Evolutionary conservation across 2,888 invertebrate species (phyloP), one percentile per base, ranked within the genome.

Genomic region (Philopedon plagiatum): DNA sequence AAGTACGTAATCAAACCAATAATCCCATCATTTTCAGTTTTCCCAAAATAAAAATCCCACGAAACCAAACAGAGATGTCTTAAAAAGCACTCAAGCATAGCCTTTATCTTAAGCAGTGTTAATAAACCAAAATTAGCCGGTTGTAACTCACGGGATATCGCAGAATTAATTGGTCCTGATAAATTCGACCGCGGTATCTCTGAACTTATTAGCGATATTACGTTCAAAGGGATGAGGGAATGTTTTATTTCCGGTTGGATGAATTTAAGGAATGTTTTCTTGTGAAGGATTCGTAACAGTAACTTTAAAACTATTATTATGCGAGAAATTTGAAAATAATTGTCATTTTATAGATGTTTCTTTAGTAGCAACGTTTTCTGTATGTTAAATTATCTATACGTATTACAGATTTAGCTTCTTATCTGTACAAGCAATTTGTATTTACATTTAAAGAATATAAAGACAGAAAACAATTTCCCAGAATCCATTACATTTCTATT

Each of bases 181-280:
- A 83, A 82, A 80, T 79, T 76, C 64, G 41, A 76, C 75, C 76
- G 75, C 78, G 78, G 78, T 82, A 83, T 82, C 73, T 64, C 80
- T 71, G 64, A 77, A 79, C 81, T 83, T 82, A 83, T 83, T 83
- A 83, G 82, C 78, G 81, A 78, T 83, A 83, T 83, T 82, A 68
- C 75, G 76, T 76, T 76, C 61, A 71, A 71, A 71, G 66, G 18
- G 46, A 46, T 46, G 61, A 49, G 34, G 56, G 69, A 56, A 69
- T 54, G 41, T 54, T n/a, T 54, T 54, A 54, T 54, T 54, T 51
- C 29, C 9, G 29, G 51, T 32, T 21, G 26, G 23, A 18, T 26
- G n/a, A n/a, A n/a, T 51, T 51, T 51, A 11, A 13, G 13, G 13
- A 23, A 23, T 23, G 11, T 49, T 49, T 11, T 49, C 7, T 1